Percentiles rank a stretch among this genome's conserved stretches.
Evolutionary conservation across 2,888 invertebrate genomes (phyloP).

Genomic region (Diarsia dahlii): DNA sequence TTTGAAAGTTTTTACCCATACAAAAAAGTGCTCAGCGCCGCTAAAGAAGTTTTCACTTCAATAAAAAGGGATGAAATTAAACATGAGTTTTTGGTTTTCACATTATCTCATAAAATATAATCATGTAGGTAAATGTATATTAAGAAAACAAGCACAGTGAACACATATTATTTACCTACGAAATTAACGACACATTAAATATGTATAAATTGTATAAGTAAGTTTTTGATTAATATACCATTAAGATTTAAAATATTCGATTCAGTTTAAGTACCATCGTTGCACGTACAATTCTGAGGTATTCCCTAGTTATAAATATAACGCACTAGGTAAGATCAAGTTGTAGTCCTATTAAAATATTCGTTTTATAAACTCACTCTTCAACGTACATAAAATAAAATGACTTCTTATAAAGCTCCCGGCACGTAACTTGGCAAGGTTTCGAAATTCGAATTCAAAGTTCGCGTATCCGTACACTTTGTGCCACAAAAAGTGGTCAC

Average conservation of each 20-base stretch:
- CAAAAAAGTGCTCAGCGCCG: too few species aligned
- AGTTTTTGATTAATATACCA: not conserved
- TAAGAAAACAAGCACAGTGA: constrained; percentile 10
- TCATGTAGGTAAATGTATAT: constrained; percentile 1
- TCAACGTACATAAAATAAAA: not conserved
- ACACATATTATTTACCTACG: not conserved
- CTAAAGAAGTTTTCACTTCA: too few species aligned
- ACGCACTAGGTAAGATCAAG: not conserved
- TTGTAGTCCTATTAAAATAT: not conserved
- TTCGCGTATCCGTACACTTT: too few species aligned
- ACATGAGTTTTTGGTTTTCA: not conserved
- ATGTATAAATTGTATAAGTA: not conserved
- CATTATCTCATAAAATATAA: not conserved
- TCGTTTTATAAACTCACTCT: not conserved
- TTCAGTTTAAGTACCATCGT: not conserved
- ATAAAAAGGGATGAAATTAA: constrained; percentile 8
- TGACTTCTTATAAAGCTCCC: not conserved
- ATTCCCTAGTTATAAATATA: not conserved
- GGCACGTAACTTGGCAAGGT: too few species aligned
- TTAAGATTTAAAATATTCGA: constrained; percentile 2
- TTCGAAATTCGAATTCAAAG: too few species aligned
- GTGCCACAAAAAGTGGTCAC: too few species aligned
- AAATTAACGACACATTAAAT: not conserved
- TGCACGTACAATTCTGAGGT: not conserved
- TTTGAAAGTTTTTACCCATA: too few species aligned